Percentiles rank a stretch among this genome's conserved stretches.
Conservation (phyloP, 1,140 invertebrate species). For the Elysia chlorotica region DNA sequence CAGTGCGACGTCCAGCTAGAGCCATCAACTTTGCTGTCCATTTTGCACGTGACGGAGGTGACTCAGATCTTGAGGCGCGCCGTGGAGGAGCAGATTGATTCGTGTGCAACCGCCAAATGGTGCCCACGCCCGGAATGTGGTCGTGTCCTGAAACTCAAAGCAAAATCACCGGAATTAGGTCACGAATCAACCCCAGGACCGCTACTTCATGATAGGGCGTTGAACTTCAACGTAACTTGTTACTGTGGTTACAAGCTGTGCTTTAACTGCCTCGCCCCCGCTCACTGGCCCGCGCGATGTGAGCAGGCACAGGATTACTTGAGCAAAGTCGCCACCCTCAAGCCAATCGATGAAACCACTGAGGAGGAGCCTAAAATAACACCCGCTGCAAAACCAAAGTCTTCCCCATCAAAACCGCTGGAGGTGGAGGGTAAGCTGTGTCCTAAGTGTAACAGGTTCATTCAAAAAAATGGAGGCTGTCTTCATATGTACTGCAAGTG, state of each 20-base stretch:
- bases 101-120: constrained; percentile 27
- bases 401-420: background rate
- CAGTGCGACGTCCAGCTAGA: constrained; percentile 30
- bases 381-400: background rate
- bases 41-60: constrained; percentile 33
- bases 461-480: constrained; percentile 26
- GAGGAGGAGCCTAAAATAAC: background rate
- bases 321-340: constrained; percentile 8
- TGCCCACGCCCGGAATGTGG: constrained; percentile 42
- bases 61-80: constrained; percentile 15
- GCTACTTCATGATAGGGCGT: no score
- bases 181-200: no score
- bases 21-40: constrained; percentile 28
- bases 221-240: constrained; percentile 25
- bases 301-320: constrained; percentile 25
- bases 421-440: constrained; percentile 19
- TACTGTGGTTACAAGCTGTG: constrained; percentile 36
- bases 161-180: background rate
- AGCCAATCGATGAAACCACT: background rate
- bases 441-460: constrained; percentile 17
- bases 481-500: constrained; percentile 20
- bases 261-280: constrained; percentile 32
- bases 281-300: constrained; percentile 45
- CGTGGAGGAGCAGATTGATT: constrained; percentile 24
- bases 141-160: constrained; percentile 27